phyloP scores from a whole-genome alignment of 2,888 invertebrate species.

The Sesia bembeciformis region DNA sequence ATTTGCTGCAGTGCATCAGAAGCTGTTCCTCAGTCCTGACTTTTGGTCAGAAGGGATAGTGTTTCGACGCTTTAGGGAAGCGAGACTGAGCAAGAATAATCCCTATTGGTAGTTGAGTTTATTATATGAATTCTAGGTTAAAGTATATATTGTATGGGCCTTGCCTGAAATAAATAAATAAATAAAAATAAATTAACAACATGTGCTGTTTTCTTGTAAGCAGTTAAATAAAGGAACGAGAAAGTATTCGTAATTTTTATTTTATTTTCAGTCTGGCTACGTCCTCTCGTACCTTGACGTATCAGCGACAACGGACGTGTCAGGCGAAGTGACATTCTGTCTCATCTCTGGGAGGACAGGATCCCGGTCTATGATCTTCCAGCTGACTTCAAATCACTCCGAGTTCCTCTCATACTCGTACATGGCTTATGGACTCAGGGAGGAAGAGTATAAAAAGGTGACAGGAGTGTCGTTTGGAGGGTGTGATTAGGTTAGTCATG shows the following conservation, averaged over 20 bases:
- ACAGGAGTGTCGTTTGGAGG: conserved; percentile 25
- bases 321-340: conserved; percentile 44
- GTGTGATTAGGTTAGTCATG: conserved; percentile 30
- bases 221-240: not conserved
- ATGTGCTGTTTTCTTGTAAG: not conserved
- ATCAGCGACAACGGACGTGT: conserved; percentile 33
- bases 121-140: no score
- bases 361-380: conserved; percentile 44
- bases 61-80: no score
- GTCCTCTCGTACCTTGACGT: conserved; percentile 55
- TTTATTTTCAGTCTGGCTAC: conserved; percentile 37
- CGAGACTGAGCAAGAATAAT: no score
- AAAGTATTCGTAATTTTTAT: not conserved
- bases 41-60: no score
- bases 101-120: no score
- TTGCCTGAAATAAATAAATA: no score
- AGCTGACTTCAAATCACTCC: conserved; percentile 50
- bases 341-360: conserved; percentile 44
- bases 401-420: conserved; percentile 57
- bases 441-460: conserved; percentile 63
- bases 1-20: no score
- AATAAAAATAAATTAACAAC: no score
- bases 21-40: no score
- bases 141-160: no score
- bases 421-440: conserved; percentile 50